These are phyloP conservation scores for Drosophila micromelanica DNA, from an alignment of 1,140 invertebrate genomes.

Conservation along the genomic window DNA sequence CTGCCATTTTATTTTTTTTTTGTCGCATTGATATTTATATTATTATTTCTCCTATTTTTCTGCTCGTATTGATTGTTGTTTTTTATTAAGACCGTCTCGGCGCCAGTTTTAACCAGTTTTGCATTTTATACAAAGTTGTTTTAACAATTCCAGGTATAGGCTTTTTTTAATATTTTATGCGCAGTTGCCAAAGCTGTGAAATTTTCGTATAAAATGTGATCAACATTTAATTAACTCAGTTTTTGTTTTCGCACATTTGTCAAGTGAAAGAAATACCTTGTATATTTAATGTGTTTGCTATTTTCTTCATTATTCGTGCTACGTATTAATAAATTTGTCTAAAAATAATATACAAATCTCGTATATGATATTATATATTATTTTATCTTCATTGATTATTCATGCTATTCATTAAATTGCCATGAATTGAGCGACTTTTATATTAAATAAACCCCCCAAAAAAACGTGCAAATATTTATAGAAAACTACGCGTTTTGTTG, in stretches of 20 bases:
- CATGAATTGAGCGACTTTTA: slow-evolving; percentile 1
- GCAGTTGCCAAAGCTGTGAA: slow-evolving; percentile 2
- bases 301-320: no score
- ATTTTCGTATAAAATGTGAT: slow-evolving; percentile 6
- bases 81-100: not conserved
- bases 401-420: slow-evolving; percentile 1
- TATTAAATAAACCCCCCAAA: slow-evolving; percentile 24
- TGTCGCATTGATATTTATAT: not conserved
- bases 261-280: no score
- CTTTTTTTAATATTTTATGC: slow-evolving; percentile 13
- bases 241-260: slow-evolving; percentile 3
- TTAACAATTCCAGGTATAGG: not conserved
- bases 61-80: not conserved
- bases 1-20: not conserved
- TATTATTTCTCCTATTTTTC: not conserved
- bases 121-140: not conserved
- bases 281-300: no score
- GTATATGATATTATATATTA: not conserved
- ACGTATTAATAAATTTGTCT: not conserved
- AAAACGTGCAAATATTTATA: slow-evolving; percentile 69
- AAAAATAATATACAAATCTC: slow-evolving; percentile 1
- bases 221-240: not conserved
- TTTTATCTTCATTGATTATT: not conserved
- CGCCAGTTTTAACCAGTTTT: slow-evolving; percentile 22
- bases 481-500: slow-evolving; percentile 3